Conservation (phyloP, 2,113 vertebrate genomes). For the Ailurus styani region DNA sequence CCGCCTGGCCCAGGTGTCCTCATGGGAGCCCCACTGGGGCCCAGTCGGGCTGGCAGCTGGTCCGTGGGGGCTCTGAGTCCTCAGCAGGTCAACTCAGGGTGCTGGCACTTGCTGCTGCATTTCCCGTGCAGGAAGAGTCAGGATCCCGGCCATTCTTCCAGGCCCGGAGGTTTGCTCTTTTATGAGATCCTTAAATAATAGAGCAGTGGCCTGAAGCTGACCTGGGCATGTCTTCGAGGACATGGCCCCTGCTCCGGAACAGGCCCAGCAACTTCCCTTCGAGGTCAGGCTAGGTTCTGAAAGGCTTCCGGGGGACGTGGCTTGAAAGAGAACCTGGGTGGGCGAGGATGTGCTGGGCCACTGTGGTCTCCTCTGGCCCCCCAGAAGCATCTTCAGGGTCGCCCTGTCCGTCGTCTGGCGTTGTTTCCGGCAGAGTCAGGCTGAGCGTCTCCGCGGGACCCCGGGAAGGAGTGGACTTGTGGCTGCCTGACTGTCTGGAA, state of each 20-base stretch:
- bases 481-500: neutral
- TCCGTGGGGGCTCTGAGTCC: neutral
- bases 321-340: neutral
- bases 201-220: slow-evolving; percentile 21
- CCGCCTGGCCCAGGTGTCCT: neutral
- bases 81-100: neutral
- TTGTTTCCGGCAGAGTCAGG: neutral
- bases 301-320: neutral
- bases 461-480: neutral
- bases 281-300: neutral
- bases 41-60: neutral
- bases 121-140: slow-evolving; percentile 67
- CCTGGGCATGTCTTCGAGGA: slow-evolving; percentile 13
- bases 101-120: slow-evolving; percentile 31
- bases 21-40: neutral
- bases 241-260: neutral
- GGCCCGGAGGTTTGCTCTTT: slow-evolving; percentile 35
- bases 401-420: neutral
- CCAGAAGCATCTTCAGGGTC: neutral
- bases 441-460: neutral
- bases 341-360: neutral
- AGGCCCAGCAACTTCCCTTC: slow-evolving; percentile 11
- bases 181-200: slow-evolving; percentile 69
- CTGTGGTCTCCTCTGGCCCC: neutral
- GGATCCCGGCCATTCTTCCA: slow-evolving; percentile 65